Conservation (phyloP, 2,797 vertebrate species). For the Phoxinus dragarum region DNA sequence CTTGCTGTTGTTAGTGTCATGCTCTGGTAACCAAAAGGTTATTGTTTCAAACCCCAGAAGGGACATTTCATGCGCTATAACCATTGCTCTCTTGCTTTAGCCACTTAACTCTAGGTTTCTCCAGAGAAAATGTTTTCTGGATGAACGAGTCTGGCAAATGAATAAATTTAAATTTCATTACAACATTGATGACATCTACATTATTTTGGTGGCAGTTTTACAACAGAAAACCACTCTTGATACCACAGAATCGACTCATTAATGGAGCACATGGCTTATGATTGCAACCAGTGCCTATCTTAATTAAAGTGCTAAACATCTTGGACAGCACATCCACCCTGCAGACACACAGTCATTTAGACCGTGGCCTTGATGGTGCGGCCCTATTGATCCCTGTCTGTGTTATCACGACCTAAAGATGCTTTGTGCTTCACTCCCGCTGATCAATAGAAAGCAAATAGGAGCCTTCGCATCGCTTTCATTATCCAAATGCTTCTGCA, state of each 20-base stretch:
- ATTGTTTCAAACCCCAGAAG: neutral
- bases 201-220: neutral
- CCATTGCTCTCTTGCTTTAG: neutral
- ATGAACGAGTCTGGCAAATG: neutral
- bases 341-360: neutral
- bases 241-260: neutral
- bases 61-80: neutral
- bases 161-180: neutral
- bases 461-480: slow-evolving; percentile 33
- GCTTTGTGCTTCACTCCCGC: slow-evolving; percentile 24
- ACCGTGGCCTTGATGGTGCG: slow-evolving; percentile 5
- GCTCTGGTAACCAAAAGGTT: neutral
- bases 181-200: neutral
- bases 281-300: slow-evolving; percentile 1
- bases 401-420: slow-evolving; percentile 50
- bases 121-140: neutral
- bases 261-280: neutral
- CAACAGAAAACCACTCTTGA: neutral
- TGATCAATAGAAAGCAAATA: slow-evolving; percentile 50
- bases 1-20: neutral
- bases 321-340: neutral
- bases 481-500: slow-evolving; percentile 27
- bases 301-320: neutral
- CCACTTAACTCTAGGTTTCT: neutral
- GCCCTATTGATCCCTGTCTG: slow-evolving; percentile 45